A percentile compares a stretch with the other conserved stretches of the same genome.
Conservation (phyloP, 2,888 invertebrate genomes). For the Itoplectis maculator region DNA sequence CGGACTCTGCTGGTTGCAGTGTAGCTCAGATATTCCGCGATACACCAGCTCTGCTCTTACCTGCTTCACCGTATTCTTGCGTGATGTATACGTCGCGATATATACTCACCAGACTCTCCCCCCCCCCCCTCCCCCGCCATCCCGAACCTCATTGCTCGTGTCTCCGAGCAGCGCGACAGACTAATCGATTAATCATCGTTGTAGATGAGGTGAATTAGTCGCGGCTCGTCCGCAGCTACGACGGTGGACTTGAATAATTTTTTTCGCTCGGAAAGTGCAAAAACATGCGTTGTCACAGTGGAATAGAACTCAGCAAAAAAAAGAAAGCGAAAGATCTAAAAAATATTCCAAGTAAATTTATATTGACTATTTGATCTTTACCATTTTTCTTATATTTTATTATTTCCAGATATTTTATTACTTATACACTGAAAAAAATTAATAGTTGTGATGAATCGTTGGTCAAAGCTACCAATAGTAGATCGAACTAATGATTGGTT, state of each 20-base stretch:
- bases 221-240: background rate
- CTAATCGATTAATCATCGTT: slow-evolving; percentile 54
- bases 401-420: too few species aligned
- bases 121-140: too few species aligned
- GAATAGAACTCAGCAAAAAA: background rate
- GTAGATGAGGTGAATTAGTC: slow-evolving; percentile 45
- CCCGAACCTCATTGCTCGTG: slow-evolving; percentile 16
- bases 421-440: too few species aligned
- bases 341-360: too few species aligned
- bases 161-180: background rate
- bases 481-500: too few species aligned
- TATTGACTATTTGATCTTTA: too few species aligned
- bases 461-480: too few species aligned
- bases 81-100: slow-evolving; percentile 24
- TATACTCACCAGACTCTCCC: too few species aligned
- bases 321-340: too few species aligned
- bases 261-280: background rate
- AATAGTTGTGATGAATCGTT: too few species aligned
- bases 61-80: slow-evolving; percentile 18
- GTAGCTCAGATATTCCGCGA: slow-evolving; percentile 29
- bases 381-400: too few species aligned
- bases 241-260: slow-evolving; percentile 25
- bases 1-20: slow-evolving; percentile 38
- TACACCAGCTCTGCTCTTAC: slow-evolving; percentile 25
- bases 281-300: background rate